phyloP scores from a whole-genome alignment of 2,113 vertebrate genomes.

The Mesocricetus auratus region DNA sequence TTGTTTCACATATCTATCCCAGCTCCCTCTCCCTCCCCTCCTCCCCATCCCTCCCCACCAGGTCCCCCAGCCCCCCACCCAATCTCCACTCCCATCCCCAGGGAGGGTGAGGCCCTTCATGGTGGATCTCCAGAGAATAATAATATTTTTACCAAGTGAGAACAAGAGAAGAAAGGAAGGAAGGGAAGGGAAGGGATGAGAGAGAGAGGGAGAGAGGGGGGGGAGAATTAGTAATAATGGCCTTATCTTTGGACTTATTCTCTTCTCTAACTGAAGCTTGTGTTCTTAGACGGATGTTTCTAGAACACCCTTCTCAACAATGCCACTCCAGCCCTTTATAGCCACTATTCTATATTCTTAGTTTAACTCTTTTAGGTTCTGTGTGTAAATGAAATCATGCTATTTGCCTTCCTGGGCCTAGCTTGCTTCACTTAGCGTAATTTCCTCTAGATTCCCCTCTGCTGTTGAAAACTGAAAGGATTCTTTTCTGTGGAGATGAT shows the following conservation, averaged over 20 bases:
- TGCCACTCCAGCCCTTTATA: neutral
- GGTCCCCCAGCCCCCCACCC: too few species aligned
- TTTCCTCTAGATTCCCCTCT: neutral
- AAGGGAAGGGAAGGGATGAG: rapidly evolving
- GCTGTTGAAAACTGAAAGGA: neutral
- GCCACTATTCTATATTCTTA: neutral
- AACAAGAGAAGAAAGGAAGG: neutral
- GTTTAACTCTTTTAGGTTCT: neutral
- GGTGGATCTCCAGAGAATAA: too few species aligned
- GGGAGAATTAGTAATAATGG: neutral
- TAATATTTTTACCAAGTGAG: too few species aligned
- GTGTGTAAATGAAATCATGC: neutral
- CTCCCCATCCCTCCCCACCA: too few species aligned
- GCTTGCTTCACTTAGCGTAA: neutral
- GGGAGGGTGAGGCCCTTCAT: too few species aligned
- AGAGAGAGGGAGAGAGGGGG: neutral
- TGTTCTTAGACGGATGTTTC: neutral
- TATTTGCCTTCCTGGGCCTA: neutral
- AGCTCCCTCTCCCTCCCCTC: too few species aligned
- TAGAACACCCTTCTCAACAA: too few species aligned
- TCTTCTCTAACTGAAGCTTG: neutral
- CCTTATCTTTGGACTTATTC: neutral
- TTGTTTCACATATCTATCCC: too few species aligned
- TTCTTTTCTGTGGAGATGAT: neutral
- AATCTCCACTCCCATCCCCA: too few species aligned